Evolutionary conservation across 2,113 vertebrate species (phyloP), one percentile per base, ranked within the genome.

Genomic region (Serinus canaria): DNA sequence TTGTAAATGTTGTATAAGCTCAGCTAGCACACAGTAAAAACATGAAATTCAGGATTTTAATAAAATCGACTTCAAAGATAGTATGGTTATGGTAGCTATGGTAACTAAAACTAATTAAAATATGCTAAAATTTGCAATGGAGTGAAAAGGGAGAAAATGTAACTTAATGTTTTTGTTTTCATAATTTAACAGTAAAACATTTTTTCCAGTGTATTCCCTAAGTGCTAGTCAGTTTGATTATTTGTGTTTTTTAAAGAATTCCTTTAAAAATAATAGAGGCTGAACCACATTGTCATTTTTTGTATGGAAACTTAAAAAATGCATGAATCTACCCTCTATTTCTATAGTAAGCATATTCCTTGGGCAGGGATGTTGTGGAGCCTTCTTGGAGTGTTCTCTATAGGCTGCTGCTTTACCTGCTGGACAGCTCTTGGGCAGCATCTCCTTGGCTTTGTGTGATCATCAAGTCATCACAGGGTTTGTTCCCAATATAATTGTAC

Each of bases 91-190:
- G 64, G 82, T 96, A 95, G 49, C 95, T 93, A 96, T 96, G 94
- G 96, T 90, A 96, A 96, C 96, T 82, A 79, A 76, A 63, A 72
- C 81, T 95, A 92, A 89, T 95, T 95, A 96, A 95, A 92, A 81
- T 93, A 92, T 75, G 47, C 92, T 82, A 78, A 94, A 70, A 82
- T 92, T 77, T 93, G 58, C 92, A 89, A 69, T 20, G 76, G 50
- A 86, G 64, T 78, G 49, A 90, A 86, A 90, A 82, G n/a, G 23
- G 5, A 24, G 18, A 83, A 53, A 82, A 89, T 33, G 19, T 52
- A 68, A 67, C 55, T 83, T 91, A 77, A 63, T 76, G 39, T 20
- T 88, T 86, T 83, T 86, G 35, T 91, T 91, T 85, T 90, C 44
- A 31, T 81, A 92, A 81, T 77, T 63, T 41, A 76, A 70, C 59